Conservation (phyloP, 1,140 invertebrate species). For the Philopotamus ludificatus region DNA sequence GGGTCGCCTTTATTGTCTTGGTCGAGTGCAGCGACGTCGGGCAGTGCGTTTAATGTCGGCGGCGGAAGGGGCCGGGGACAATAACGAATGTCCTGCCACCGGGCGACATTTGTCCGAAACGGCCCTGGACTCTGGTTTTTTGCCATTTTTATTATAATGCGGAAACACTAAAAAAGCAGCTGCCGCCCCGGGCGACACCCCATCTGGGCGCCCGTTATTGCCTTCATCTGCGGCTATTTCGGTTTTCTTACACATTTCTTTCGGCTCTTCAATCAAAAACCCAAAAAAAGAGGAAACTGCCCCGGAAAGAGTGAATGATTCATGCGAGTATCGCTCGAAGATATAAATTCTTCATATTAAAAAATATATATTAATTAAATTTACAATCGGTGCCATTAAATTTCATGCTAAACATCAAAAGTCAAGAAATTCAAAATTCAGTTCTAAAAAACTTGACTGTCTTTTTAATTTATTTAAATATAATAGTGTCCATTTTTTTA, state of each 20-base stretch:
- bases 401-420: too few species aligned
- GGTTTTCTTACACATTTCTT: constrained; percentile 30
- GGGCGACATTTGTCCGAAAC: constrained; percentile 41
- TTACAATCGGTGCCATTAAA: too few species aligned
- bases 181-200: constrained; percentile 32
- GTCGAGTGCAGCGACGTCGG: constrained; percentile 10
- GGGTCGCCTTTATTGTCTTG: constrained; percentile 9
- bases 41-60: neutral
- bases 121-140: constrained; percentile 37
- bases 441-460: too few species aligned
- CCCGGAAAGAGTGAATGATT: too few species aligned
- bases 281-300: too few species aligned
- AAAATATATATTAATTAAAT: too few species aligned
- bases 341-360: too few species aligned
- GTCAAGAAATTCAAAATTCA: too few species aligned
- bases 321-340: too few species aligned
- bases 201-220: constrained; percentile 37
- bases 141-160: constrained; percentile 43
- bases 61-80: constrained; percentile 26
- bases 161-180: constrained; percentile 41
- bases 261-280: too few species aligned
- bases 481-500: too few species aligned
- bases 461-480: too few species aligned
- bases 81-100: constrained; percentile 40
- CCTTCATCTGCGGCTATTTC: constrained; percentile 37